Percentiles rank a stretch among this genome's conserved stretches.
These are phyloP conservation scores for Notiomystis cincta DNA, from an alignment of 2,113 vertebrate genomes.

Conservation along the genomic window DNA sequence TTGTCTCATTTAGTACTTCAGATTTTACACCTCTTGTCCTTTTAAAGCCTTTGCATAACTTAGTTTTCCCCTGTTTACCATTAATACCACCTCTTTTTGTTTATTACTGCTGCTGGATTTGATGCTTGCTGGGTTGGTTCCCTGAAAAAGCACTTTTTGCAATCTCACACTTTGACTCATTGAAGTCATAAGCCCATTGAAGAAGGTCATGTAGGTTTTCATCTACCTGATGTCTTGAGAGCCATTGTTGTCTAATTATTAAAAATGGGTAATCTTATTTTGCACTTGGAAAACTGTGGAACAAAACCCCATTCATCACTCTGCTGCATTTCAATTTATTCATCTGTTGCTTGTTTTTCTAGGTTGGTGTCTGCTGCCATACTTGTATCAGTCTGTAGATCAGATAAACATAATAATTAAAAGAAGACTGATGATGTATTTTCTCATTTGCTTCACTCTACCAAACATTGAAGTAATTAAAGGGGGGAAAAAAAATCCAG, in stretches of 20 bases:
- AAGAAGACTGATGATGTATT: neutral
- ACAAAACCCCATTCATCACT: neutral
- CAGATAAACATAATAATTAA: neutral
- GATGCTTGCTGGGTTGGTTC: neutral
- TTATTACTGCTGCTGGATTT: neutral
- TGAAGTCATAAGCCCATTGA: neutral
- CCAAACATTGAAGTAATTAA: neutral
- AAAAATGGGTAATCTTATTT: neutral
- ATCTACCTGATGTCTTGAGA: neutral
- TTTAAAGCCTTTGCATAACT: neutral
- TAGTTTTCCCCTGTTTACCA: neutral
- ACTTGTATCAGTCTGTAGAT: neutral
- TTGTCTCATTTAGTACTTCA: neutral
- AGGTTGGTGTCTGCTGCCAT: neutral
- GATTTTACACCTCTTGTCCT: neutral
- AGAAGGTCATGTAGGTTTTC: neutral
- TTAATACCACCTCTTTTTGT: neutral
- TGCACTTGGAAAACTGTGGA: neutral
- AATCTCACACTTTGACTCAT: neutral
- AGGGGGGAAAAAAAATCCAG: rapidly evolving
- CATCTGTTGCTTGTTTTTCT: neutral
- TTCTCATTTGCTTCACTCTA: neutral
- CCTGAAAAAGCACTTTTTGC: neutral
- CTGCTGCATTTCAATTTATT: neutral
- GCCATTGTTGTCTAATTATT: neutral